These are phyloP conservation scores for Lepidurus arcticus DNA, from an alignment of 1,140 invertebrate genomes.

Conservation along the genomic window DNA sequence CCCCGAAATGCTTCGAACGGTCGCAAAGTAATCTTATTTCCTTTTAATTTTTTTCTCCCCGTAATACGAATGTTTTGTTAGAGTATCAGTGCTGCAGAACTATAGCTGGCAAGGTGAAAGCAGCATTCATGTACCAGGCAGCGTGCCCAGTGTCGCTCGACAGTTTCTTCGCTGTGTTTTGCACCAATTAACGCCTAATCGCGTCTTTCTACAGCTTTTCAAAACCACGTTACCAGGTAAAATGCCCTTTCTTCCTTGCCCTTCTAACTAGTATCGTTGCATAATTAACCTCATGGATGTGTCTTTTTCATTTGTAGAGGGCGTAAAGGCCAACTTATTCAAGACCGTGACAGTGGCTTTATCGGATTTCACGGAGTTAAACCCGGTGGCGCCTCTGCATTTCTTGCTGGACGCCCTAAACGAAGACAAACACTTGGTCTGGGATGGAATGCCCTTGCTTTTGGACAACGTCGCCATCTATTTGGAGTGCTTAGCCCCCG, in stretches of 20 bases:
- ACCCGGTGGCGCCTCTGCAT: constrained; percentile 87
- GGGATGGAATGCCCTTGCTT: constrained; percentile 65
- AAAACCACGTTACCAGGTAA: constrained; percentile 76
- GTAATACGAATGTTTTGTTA: neutral
- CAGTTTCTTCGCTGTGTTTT: constrained; percentile 94
- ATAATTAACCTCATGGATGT: neutral
- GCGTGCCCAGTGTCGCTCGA: constrained; percentile 85
- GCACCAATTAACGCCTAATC: constrained; percentile 92
- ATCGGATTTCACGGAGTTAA: constrained; percentile 94
- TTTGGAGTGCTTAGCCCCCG: constrained; percentile 82
- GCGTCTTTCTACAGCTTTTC: constrained; percentile 93
- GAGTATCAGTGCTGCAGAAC: constrained; percentile 22
- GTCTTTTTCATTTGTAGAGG: constrained; percentile 47
- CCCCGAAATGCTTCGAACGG: constrained; percentile 81
- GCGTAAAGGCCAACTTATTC: constrained; percentile 72
- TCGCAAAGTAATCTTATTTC: constrained; percentile 62
- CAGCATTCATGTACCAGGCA: constrained; percentile 77
- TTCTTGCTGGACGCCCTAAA: constrained; percentile 85
- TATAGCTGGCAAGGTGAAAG: constrained; percentile 86
- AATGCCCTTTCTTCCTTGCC: neutral
- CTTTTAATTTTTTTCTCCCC: constrained; percentile 23
- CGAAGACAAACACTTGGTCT: constrained; percentile 75
- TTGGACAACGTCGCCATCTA: constrained; percentile 87
- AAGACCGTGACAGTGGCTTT: constrained; percentile 86
- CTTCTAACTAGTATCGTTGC: constrained; percentile 25